phyloP scores from a whole-genome alignment of 2,888 invertebrate species.

The Apodemia duryi region DNA sequence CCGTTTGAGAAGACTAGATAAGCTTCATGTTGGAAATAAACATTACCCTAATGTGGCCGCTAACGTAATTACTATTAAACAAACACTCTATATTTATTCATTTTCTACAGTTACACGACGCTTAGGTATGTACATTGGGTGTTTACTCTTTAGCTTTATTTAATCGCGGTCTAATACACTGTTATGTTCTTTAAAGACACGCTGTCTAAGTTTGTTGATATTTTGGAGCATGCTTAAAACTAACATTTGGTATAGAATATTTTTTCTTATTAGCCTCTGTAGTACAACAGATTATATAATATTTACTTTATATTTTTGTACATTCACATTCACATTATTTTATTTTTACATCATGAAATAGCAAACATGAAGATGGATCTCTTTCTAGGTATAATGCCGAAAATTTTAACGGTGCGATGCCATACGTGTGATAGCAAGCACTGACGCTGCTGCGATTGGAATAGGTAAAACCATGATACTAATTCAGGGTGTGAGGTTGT shows the following conservation, averaged over 20 bases:
- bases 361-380: no score
- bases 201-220: neutral
- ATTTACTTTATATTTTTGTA: neutral
- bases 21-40: slow-evolving; percentile 67
- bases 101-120: slow-evolving; percentile 32
- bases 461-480: no score
- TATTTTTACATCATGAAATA: no score
- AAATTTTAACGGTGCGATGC: no score
- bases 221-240: neutral
- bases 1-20: slow-evolving; percentile 72
- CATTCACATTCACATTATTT: no score
- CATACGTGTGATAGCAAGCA: no score
- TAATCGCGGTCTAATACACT: slow-evolving; percentile 7
- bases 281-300: neutral
- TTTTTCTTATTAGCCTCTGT: neutral
- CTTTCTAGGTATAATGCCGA: no score
- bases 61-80: slow-evolving; percentile 57
- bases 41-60: slow-evolving; percentile 64
- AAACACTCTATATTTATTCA: slow-evolving; percentile 38
- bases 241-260: neutral
- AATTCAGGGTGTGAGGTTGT: no score
- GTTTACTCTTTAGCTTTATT: slow-evolving; percentile 2
- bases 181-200: neutral
- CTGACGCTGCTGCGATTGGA: no score
- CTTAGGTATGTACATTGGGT: neutral